A percentile compares a stretch with the other conserved stretches of the same genome.
Evolutionary conservation across 1,140 invertebrate species (phyloP).

Genomic region (Drosophila mayri): DNA sequence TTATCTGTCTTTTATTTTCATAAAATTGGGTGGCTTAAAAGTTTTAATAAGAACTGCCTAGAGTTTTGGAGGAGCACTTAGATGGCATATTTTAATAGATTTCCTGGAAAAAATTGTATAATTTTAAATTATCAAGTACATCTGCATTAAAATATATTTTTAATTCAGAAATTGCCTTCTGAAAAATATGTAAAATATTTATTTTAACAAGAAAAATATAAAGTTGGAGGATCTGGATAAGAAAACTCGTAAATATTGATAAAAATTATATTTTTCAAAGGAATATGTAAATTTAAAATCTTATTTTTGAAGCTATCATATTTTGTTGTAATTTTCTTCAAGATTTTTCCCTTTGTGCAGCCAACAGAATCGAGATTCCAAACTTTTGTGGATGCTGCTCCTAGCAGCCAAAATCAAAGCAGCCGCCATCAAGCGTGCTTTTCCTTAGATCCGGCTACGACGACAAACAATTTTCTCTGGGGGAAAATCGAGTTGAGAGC

Average conservation of each 20-base stretch:
- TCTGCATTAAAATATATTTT: neutral
- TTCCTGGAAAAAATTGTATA: neutral
- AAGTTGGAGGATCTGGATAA: too few species aligned
- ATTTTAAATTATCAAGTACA: neutral
- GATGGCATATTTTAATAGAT: too few species aligned
- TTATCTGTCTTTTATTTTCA: neutral
- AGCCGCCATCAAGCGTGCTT: conserved; percentile 25
- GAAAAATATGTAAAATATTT: too few species aligned
- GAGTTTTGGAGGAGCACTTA: too few species aligned
- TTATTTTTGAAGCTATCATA: neutral
- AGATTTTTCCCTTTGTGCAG: neutral
- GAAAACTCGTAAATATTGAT: neutral
- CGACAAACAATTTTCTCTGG: conserved; percentile 62
- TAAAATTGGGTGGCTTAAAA: rapidly evolving
- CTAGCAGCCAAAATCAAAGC: conserved; percentile 37
- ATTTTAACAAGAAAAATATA: neutral
- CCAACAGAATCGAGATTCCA: conserved; percentile 19
- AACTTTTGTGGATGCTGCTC: conserved; percentile 22
- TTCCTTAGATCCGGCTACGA: conserved; percentile 72
- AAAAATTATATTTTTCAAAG: neutral
- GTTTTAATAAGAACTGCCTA: too few species aligned
- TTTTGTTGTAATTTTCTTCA: neutral
- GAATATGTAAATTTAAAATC: neutral
- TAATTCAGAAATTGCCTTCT: too few species aligned
- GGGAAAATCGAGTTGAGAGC: conserved; percentile 37